Percentiles rank a stretch among this genome's conserved stretches.
Evolutionary conservation across 2,888 invertebrate genomes (phyloP).

Genomic region (Eumacrocentrus americanus): DNA sequence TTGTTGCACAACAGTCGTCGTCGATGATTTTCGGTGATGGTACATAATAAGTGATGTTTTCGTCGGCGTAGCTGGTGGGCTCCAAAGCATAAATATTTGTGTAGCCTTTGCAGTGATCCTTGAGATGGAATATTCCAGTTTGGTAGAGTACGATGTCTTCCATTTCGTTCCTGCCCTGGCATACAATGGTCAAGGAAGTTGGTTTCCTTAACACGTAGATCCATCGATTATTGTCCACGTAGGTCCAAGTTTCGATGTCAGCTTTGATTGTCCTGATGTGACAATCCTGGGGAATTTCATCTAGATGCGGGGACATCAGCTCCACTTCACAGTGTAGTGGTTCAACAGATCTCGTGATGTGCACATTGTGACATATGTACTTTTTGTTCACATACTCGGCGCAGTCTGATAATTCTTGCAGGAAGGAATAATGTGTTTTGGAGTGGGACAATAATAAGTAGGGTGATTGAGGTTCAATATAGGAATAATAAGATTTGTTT

Average conservation of each 20-base stretch:
- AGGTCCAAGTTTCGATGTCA: conserved; percentile 19
- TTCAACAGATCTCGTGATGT: not conserved
- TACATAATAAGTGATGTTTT: conserved; percentile 24
- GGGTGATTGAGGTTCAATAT: conserved; percentile 21
- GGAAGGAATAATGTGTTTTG: conserved; percentile 15
- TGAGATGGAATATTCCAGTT: conserved; percentile 20
- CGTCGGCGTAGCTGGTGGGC: conserved; percentile 19
- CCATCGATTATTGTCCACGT: conserved; percentile 30
- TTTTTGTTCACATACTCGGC: conserved; percentile 4
- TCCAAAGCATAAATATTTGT: conserved; percentile 28
- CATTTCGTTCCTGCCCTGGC: conserved; percentile 14
- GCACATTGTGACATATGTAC: conserved; percentile 14
- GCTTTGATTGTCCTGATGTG: conserved; percentile 13
- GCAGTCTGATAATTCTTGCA: conserved; percentile 19
- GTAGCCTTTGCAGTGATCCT: conserved; percentile 29
- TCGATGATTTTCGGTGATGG: conserved; percentile 27
- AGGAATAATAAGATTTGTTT: conserved; percentile 26
- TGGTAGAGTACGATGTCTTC: conserved; percentile 30
- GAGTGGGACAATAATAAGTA: conserved; percentile 19
- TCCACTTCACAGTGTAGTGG: conserved; percentile 12
- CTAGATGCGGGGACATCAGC: conserved; percentile 4
- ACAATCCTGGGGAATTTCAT: conserved; percentile 13
- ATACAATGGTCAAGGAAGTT: conserved; percentile 15
- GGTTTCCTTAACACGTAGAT: conserved; percentile 27
- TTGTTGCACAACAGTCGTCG: conserved; percentile 30